A percentile compares a stretch with the other conserved stretches of the same genome.
Conservation (phyloP, 64 coral and sea anemone species). For the Porites lutea region DNA sequence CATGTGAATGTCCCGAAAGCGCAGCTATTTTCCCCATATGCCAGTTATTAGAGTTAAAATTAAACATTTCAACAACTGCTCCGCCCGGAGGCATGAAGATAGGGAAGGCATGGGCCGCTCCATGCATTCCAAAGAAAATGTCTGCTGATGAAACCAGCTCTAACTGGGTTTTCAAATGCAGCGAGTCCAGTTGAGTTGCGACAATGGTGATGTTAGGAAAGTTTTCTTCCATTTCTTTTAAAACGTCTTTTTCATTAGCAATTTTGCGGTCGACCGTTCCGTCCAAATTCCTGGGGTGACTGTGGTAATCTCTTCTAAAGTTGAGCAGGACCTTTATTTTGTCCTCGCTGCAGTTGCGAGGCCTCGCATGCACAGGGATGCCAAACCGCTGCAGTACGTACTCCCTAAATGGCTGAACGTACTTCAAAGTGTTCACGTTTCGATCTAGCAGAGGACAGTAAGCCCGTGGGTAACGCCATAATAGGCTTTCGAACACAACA, state of each 20-base stretch:
- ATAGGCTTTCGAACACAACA: constrained; percentile 17
- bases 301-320: constrained; percentile 29
- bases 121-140: constrained; percentile 44
- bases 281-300: constrained; percentile 3
- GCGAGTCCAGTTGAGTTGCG: background rate
- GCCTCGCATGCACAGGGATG: background rate
- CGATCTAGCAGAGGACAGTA: background rate
- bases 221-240: background rate
- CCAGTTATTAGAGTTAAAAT: constrained; percentile 7
- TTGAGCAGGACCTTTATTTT: constrained; percentile 2
- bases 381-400: constrained; percentile 20
- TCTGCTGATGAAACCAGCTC: constrained; percentile 22
- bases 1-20: constrained; percentile 27
- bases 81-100: constrained; percentile 33
- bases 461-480: background rate
- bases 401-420: constrained; percentile 8
- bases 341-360: background rate
- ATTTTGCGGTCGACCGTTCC: constrained; percentile 3
- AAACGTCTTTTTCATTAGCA: constrained; percentile 25
- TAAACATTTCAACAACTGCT: constrained; percentile 25
- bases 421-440: background rate
- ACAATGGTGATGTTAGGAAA: background rate
- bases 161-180: constrained; percentile 3
- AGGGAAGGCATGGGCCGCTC: constrained; percentile 9
- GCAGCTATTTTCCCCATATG: constrained; percentile 24